Conservation (phyloP, 2,113 vertebrate species). For the Dunckerocampus dactyliophorus region DNA sequence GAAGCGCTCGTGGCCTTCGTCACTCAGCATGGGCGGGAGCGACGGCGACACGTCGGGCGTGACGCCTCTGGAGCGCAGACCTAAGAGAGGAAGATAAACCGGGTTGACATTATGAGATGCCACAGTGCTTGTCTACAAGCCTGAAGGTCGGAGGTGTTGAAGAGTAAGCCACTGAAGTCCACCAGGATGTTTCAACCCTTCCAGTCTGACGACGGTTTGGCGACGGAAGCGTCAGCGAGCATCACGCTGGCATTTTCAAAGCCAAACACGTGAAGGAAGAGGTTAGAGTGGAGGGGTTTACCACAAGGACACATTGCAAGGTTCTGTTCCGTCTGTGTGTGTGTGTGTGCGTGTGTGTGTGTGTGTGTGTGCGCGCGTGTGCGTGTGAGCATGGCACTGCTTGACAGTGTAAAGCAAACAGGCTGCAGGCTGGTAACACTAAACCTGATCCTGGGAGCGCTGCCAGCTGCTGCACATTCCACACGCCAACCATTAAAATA, state of each 20-base stretch:
- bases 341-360: background rate
- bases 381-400: slow-evolving; percentile 20
- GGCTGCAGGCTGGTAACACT: slow-evolving; percentile 66
- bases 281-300: slow-evolving; percentile 15
- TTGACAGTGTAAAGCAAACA: slow-evolving; percentile 78
- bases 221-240: too few relatives aligned
- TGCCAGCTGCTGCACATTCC: slow-evolving; percentile 74
- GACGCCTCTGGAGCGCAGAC: slow-evolving; percentile 5
- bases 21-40: slow-evolving; percentile 66
- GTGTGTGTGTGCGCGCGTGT: background rate
- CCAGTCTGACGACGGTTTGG: too few relatives aligned
- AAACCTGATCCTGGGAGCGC: slow-evolving; percentile 61
- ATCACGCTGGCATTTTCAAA: slow-evolving; percentile 1
- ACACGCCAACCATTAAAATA: slow-evolving; percentile 77
- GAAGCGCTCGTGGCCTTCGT: slow-evolving; percentile 61
- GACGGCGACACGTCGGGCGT: slow-evolving; percentile 32
- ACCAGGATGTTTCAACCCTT: too few relatives aligned
- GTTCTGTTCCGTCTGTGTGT: slow-evolving; percentile 35
- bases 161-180: too few relatives aligned
- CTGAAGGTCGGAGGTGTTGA: too few relatives aligned
- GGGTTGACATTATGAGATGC: too few relatives aligned
- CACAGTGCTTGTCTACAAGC: too few relatives aligned
- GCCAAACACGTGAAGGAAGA: slow-evolving; percentile 25
- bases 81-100: slow-evolving; percentile 8
- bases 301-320: slow-evolving; percentile 2